phyloP scores from a whole-genome alignment of 2,797 vertebrate genomes.

The Catamblyrhynchus diadema region DNA sequence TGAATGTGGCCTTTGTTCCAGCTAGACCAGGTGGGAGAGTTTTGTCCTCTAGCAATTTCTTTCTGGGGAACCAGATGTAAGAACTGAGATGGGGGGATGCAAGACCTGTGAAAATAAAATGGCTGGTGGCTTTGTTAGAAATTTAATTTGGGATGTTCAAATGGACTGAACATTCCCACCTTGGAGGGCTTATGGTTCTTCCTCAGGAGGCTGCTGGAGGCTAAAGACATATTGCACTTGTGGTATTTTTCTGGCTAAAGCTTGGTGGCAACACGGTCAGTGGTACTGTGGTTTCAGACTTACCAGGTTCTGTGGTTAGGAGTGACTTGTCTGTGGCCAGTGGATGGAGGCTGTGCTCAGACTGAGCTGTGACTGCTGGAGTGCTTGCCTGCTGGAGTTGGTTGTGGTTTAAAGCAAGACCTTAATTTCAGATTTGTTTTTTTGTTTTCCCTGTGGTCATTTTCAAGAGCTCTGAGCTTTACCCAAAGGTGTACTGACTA shows the following conservation, averaged over 20 bases:
- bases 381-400: background rate
- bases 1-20: background rate
- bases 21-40: background rate
- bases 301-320: background rate
- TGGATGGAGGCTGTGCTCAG: background rate
- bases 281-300: background rate
- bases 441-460: background rate
- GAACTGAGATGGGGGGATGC: background rate
- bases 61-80: background rate
- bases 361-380: background rate
- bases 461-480: background rate
- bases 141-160: background rate
- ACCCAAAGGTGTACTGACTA: background rate
- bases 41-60: background rate
- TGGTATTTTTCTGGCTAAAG: background rate
- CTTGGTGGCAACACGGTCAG: background rate
- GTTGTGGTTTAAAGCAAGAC: background rate
- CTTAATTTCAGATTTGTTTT: background rate
- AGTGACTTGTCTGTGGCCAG: background rate
- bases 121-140: background rate
- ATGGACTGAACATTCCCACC: background rate
- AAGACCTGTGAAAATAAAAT: background rate
- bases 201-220: background rate
- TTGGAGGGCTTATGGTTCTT: background rate
- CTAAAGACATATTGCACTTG: background rate